Percentiles rank a stretch among this genome's conserved stretches.
phyloP scores from a whole-genome alignment of 2,797 vertebrate genomes.

The Cyclura pinguis region DNA sequence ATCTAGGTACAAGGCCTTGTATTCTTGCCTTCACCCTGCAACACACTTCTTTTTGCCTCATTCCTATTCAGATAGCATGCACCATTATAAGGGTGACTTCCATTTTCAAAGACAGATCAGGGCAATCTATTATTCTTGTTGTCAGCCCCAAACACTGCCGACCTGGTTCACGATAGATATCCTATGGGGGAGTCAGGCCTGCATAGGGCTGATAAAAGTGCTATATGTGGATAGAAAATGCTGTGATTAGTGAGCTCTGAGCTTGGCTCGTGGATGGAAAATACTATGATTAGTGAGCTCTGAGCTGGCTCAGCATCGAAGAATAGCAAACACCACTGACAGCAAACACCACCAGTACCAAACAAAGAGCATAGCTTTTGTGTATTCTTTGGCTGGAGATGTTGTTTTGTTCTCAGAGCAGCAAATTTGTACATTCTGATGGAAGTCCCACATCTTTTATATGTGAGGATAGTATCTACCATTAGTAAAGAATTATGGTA shows the following conservation, averaged over 20 bases:
- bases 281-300: constrained; percentile 61
- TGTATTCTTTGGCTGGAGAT: neutral
- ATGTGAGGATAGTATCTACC: fast-evolving
- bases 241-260: constrained; percentile 63
- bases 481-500: neutral
- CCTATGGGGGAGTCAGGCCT: constrained; percentile 69
- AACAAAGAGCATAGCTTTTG: neutral
- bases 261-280: constrained; percentile 47
- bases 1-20: neutral
- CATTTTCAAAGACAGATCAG: constrained; percentile 63
- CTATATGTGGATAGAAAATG: constrained; percentile 66
- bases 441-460: fast-evolving
- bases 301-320: constrained; percentile 44
- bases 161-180: constrained; percentile 64
- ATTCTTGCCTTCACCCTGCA: neutral
- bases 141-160: constrained; percentile 64
- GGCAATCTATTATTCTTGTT: constrained; percentile 75
- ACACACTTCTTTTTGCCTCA: neutral
- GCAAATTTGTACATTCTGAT: constrained; percentile 5
- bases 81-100: constrained; percentile 42
- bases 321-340: constrained; percentile 50
- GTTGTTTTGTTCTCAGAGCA: neutral
- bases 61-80: constrained; percentile 31
- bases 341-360: too few species aligned
- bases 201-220: constrained; percentile 72